phyloP scores from a whole-genome alignment of 2,113 vertebrate genomes.

The Scortum barcoo region DNA sequence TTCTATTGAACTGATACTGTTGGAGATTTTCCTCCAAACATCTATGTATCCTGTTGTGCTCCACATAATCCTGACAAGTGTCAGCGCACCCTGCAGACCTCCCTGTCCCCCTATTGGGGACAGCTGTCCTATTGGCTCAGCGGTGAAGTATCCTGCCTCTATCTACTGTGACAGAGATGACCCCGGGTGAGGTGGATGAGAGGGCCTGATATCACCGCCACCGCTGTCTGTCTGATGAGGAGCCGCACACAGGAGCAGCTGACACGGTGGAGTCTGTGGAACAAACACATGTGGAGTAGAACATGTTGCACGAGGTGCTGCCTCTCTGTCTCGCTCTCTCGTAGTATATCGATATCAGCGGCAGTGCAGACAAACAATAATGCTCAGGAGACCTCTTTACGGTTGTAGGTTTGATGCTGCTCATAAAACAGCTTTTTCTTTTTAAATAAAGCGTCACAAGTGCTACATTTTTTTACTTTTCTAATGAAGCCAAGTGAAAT shows the following conservation, averaged over 20 bases:
- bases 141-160: constrained; percentile 38
- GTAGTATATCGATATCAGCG: background rate
- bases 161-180: constrained; percentile 52
- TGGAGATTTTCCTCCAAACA: constrained; percentile 31
- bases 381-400: background rate
- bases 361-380: background rate
- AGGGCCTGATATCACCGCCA: constrained; percentile 49
- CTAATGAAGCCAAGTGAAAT: background rate
- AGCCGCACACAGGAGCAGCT: constrained; percentile 10
- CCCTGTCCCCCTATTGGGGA: constrained; percentile 29
- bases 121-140: constrained; percentile 45
- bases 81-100: constrained; percentile 29
- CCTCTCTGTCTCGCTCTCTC: background rate
- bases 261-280: constrained; percentile 17
- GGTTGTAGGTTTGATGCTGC: background rate
- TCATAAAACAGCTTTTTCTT: background rate
- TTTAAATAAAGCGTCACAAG: too few species aligned
- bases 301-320: background rate
- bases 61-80: constrained; percentile 51
- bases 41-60: constrained; percentile 34
- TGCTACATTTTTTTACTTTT: too few species aligned
- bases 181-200: constrained; percentile 47
- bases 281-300: constrained; percentile 20
- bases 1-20: constrained; percentile 37
- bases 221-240: constrained; percentile 44